phyloP scores from a whole-genome alignment of 2,888 invertebrate species.

The Muscina levida region DNA sequence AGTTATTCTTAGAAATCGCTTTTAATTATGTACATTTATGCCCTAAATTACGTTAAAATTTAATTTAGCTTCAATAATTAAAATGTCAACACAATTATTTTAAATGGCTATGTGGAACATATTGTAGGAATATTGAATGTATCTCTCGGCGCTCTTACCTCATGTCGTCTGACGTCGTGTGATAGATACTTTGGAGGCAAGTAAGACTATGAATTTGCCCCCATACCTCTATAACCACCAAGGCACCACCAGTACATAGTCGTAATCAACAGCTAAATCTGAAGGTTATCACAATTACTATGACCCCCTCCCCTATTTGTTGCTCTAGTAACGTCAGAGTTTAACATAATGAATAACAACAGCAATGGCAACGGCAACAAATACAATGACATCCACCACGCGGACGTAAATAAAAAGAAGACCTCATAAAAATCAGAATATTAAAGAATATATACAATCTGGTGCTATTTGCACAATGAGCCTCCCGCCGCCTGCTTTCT shows the following conservation, averaged over 20 bases:
- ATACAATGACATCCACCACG: background rate
- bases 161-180: no score
- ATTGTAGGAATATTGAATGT: background rate
- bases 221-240: background rate
- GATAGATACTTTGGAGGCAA: background rate
- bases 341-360: slow-evolving; percentile 15
- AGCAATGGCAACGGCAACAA: background rate
- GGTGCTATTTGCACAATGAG: background rate
- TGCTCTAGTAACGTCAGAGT: no score
- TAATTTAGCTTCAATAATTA: slow-evolving; percentile 54
- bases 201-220: background rate
- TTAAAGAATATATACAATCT: slow-evolving; percentile 1
- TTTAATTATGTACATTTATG: no score
- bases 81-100: slow-evolving; percentile 58
- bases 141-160: background rate
- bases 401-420: background rate
- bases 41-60: no score
- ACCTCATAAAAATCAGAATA: slow-evolving; percentile 23
- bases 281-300: slow-evolving; percentile 60
- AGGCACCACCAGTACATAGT: slow-evolving; percentile 13
- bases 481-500: background rate
- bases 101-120: slow-evolving; percentile 14
- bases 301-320: slow-evolving; percentile 36
- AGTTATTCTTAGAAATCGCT: no score
- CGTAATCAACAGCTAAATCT: slow-evolving; percentile 35